Base-by-base conservation (phyloP, 2,113 vertebrate species). In the Indri indri region DNA sequence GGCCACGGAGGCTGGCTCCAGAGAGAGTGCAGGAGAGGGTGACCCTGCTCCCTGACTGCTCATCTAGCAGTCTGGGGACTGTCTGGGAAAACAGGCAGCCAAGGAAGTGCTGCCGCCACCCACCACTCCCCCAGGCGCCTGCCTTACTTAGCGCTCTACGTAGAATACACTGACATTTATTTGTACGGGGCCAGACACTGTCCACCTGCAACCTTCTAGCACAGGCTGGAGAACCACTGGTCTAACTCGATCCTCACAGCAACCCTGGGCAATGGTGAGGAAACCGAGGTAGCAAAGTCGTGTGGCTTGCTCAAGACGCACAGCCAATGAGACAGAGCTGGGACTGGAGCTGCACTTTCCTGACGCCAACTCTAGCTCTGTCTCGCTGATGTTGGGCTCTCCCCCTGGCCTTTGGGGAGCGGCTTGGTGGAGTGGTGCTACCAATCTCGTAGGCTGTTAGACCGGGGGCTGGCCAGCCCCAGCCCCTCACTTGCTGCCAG, bases 101-200 rank as follows among this genome's bases (percentile, higher is more conserved):
- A 1, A 0, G 2, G 70, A 16, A 25, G 42, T 9, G 30, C 52
- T 25, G 22, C 50, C 30, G 3, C 47, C 40, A 5, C 22, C n/a
- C 7, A 0, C 11, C 40, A 42, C 18, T 52, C 37, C 9, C 22
- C 9, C 30, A 70, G 37, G 63, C 32, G 37, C 3, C 34, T 2
- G 22, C 40, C 27, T 86, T 37, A 10, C 34, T 23, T 22, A 59
- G 30, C 52, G 30, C 17, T 52, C 42, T 42, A 8, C 32, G 34
- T 45, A 40, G 34, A 37, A 47, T 5, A 13, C 25, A 8, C 20
- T 22, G 61, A 6, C 45, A n/a, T 45, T 40, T 16, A 50, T 52
- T 22, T 12, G 5, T 22, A 5, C 63, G 4, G 32, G 16, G 18
- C 8, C 37, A 25, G 37, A 59, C 40, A 18, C 3, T 8, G 30